Evolutionary conservation across 2,888 invertebrate species (phyloP).

Genomic region (Atrina japonica): DNA sequence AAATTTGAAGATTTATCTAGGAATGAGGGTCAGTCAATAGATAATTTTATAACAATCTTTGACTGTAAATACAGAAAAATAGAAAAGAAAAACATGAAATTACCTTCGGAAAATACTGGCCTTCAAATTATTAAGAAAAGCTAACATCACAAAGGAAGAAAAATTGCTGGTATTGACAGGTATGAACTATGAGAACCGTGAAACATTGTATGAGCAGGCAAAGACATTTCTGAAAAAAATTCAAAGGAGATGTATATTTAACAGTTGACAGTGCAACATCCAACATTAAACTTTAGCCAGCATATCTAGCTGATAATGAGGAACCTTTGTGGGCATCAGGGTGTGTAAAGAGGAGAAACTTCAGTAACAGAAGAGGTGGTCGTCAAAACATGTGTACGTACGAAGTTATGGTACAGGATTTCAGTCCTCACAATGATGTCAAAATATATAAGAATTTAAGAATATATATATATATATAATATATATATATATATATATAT

Average conservation of each 20-base stretch:
- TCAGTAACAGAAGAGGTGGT: constrained; percentile 2
- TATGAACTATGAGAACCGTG: constrained; percentile 47
- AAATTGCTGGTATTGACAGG: constrained; percentile 50
- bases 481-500: too few species aligned
- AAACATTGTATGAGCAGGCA: constrained; percentile 51
- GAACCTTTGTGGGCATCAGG: constrained; percentile 38
- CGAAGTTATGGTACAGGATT: neutral
- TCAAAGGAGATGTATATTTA: constrained; percentile 28
- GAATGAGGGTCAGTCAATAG: too few species aligned
- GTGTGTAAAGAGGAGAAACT: constrained; percentile 19
- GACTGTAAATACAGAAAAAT: too few species aligned
- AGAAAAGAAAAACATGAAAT: constrained; percentile 51
- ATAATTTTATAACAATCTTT: too few species aligned
- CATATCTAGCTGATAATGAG: constrained; percentile 38
- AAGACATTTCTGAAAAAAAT: constrained; percentile 47
- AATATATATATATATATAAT: too few species aligned
- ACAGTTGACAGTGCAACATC: neutral
- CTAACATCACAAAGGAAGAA: constrained; percentile 47
- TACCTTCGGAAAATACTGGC: constrained; percentile 53
- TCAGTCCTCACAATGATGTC: too few species aligned
- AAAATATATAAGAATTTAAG: too few species aligned
- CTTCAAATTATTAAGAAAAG: constrained; percentile 45
- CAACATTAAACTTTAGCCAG: constrained; percentile 34
- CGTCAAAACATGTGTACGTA: too few species aligned
- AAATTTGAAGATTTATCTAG: too few species aligned